Conservation (phyloP, 2,797 vertebrate species). For the Myripristis murdjan region DNA sequence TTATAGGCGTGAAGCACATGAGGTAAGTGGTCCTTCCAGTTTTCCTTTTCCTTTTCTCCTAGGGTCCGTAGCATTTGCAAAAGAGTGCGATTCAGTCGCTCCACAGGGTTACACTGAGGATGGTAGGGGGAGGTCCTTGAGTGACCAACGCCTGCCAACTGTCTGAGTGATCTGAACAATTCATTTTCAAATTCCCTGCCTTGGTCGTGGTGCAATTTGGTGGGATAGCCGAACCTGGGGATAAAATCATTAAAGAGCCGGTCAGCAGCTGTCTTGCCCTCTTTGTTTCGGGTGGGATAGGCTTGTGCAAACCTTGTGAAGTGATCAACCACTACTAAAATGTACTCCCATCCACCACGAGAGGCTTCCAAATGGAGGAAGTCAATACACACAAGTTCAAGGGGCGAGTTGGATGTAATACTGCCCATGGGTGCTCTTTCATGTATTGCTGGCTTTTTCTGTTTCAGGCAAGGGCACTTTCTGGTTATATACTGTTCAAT, state of each 20-base stretch:
- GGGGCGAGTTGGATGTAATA: neutral
- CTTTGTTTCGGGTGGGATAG: no score
- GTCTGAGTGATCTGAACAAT: constrained; percentile 13
- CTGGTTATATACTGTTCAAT: constrained; percentile 25
- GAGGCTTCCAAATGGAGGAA: constrained; percentile 22
- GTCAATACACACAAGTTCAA: constrained; percentile 24
- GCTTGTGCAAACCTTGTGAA: no score
- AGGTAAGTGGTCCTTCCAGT: no score
- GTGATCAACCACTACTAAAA: no score
- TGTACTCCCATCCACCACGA: no score
- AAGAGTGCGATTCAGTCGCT: constrained; percentile 21
- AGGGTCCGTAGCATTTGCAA: constrained; percentile 24
- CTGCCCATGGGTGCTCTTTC: constrained; percentile 9
- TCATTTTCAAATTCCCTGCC: constrained; percentile 24
- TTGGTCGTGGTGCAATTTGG: no score
- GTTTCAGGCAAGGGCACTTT: constrained; percentile 26
- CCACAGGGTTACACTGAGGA: constrained; percentile 16
- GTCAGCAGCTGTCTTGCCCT: no score
- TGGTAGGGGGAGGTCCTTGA: constrained; percentile 8
- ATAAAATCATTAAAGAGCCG: no score
- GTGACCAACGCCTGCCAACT: neutral
- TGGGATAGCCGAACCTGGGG: constrained; percentile 5
- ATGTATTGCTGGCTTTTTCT: constrained; percentile 9
- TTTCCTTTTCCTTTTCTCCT: constrained; percentile 23
- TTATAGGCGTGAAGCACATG: no score